Evolutionary conservation across 2,797 vertebrate genomes (phyloP), one percentile per base, ranked within the genome.

Genomic region (Epinephelus coioides): DNA sequence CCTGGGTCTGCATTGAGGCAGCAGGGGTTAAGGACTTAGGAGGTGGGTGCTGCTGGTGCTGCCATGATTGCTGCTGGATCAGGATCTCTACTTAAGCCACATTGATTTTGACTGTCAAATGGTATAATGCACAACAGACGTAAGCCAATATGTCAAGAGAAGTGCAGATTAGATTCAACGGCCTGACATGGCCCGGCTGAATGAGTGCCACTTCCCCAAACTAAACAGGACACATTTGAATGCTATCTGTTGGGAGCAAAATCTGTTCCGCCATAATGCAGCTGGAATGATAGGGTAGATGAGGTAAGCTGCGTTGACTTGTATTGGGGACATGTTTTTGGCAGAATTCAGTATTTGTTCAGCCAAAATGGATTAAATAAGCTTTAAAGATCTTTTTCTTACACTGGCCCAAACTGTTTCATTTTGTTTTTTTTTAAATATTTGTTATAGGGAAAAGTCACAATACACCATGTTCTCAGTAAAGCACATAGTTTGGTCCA

Each of bases 101-200:
- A 94, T 92, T 84, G 92, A 94, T 94, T 94, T 89, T 78, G 85
- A 92, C 87, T 89, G 89, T 92, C 89, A 92, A 94, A 92, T 87
- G 76, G 70, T 46, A 27, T 25, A 66, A 69, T 25, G 73, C 85
- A 84, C 73, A 91, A 90, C 86, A 86, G 69, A 64, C 69, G 51
- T 73, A 77, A 85, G 73, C 76, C 68, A 74, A 79, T 74, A 79
- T 71, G 83, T 86, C 75, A 81, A 73, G 85, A 81, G 72, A 79
- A 86, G 82, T 62, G 82, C 78, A 90, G 89, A 93, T 91, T 88
- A 92, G 87, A 91, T 88, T 75, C 79, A 89, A 78, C 6, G 47
- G 63, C 75, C 70, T 74, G 88, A 93, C 87, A 69, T 51, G 63
- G 80, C 66, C 73, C 14, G 12, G 79, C 72, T 78, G 82, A 88